Evolutionary conservation across 2,888 invertebrate genomes (phyloP).

Genomic region (Polydesmus complanatus): DNA sequence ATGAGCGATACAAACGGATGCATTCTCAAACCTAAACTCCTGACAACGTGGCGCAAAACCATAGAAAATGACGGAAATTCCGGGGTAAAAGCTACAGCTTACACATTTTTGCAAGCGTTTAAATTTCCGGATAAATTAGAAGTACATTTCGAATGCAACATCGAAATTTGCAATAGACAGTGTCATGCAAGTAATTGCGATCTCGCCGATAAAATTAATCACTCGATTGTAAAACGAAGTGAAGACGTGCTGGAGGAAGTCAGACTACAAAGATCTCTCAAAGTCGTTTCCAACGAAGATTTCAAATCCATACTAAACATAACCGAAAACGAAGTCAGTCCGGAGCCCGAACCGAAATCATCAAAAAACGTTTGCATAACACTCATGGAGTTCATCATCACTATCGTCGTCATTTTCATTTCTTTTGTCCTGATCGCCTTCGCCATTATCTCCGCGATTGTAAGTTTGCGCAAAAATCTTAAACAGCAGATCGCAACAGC

Average conservation of each 20-base stretch:
- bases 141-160: conserved; percentile 63
- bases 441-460: conserved; percentile 38
- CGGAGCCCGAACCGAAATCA: conserved; percentile 11
- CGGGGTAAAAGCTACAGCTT: conserved; percentile 59
- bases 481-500: neutral
- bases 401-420: conserved; percentile 44
- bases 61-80: conserved; percentile 52
- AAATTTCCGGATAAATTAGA: conserved; percentile 78
- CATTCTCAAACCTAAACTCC: conserved; percentile 60
- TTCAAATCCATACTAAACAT: conserved; percentile 30
- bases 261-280: conserved; percentile 41
- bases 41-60: conserved; percentile 68
- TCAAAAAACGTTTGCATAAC: conserved; percentile 47
- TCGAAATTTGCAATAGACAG: conserved; percentile 64
- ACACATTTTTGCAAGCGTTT: conserved; percentile 52
- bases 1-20: conserved; percentile 63
- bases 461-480: conserved; percentile 33
- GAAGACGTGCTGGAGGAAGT: conserved; percentile 28
- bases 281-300: conserved; percentile 55
- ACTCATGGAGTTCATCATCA: conserved; percentile 46
- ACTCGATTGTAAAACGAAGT: conserved; percentile 24
- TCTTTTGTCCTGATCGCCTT: conserved; percentile 47
- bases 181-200: conserved; percentile 42
- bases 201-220: conserved; percentile 10
- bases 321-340: conserved; percentile 10